Evolutionary conservation across 2,888 invertebrate genomes (phyloP).

Genomic region (Dicyrtoma fusca): DNA sequence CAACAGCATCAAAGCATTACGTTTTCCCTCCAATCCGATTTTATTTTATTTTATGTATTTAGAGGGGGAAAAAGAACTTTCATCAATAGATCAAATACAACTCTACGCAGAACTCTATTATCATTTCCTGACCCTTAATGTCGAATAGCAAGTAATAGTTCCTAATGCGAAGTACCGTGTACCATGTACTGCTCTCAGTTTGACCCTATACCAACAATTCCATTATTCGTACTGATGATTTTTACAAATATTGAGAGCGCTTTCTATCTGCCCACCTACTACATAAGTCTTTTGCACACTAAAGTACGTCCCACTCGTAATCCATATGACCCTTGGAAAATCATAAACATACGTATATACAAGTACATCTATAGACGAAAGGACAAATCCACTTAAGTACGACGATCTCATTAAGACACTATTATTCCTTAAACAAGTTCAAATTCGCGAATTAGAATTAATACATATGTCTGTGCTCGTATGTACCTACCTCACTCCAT

Average conservation of each 20-base stretch:
- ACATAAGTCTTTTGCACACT: neutral
- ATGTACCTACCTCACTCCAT: too few relatives aligned
- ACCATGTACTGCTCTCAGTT: neutral
- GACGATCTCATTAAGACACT: slow-evolving; percentile 28
- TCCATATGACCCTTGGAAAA: neutral
- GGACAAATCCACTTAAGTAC: slow-evolving; percentile 22
- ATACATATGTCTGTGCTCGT: too few relatives aligned
- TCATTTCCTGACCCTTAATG: too few relatives aligned
- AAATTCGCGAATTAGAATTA: too few relatives aligned
- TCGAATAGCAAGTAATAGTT: too few relatives aligned
- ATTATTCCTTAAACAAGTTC: slow-evolving; percentile 11
- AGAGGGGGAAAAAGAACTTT: neutral
- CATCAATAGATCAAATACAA: slow-evolving; percentile 9
- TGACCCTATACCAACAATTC: neutral
- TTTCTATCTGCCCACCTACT: too few relatives aligned
- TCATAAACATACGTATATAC: neutral
- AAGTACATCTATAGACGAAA: slow-evolving; percentile 15
- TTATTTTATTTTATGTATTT: slow-evolving; percentile 11
- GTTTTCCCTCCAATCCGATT: slow-evolving; percentile 34
- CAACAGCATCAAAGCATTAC: slow-evolving; percentile 42
- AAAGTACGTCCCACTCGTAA: neutral
- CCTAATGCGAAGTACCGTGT: neutral
- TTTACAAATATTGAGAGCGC: neutral
- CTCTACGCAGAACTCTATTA: neutral
- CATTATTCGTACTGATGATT: neutral